Conservation (phyloP, 2,113 vertebrate species). For the Dicerorhinus sumatrensis region DNA sequence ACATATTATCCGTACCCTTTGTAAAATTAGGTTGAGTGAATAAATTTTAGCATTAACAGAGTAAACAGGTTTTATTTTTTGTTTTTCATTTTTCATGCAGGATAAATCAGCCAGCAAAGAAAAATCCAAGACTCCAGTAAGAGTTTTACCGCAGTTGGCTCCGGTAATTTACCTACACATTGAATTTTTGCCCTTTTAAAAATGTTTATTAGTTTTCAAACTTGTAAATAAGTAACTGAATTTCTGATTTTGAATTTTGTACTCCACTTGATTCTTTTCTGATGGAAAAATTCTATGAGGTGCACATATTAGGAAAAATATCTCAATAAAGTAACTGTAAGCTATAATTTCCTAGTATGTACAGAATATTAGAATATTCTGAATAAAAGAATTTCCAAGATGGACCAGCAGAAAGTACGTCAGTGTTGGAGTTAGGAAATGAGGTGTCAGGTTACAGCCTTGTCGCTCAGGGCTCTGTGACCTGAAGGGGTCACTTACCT, state of each 20-base stretch:
- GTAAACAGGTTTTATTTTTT: background rate
- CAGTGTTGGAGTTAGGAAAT: background rate
- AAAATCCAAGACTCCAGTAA: conserved; percentile 63
- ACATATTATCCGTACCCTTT: background rate
- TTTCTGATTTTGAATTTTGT: conserved; percentile 42
- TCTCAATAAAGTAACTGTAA: background rate
- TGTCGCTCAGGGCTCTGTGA: background rate
- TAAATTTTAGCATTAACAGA: background rate
- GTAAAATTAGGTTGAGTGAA: background rate
- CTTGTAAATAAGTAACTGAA: background rate
- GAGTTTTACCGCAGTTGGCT: conserved; percentile 81
- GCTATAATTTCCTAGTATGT: background rate
- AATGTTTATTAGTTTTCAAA: conserved; percentile 17
- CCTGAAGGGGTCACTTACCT: background rate
- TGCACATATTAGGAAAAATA: background rate
- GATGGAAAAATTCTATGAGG: background rate
- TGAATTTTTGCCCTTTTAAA: background rate
- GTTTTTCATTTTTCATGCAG: conserved; percentile 49
- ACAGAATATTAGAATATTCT: background rate
- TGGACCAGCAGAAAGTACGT: background rate
- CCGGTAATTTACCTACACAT: conserved; percentile 70
- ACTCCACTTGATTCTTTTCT: background rate
- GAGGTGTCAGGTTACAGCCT: background rate
- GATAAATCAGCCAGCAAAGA: conserved; percentile 59
- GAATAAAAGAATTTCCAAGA: background rate